phyloP scores from a whole-genome alignment of 2,113 vertebrate species.

The Polypterus bichir region DNA sequence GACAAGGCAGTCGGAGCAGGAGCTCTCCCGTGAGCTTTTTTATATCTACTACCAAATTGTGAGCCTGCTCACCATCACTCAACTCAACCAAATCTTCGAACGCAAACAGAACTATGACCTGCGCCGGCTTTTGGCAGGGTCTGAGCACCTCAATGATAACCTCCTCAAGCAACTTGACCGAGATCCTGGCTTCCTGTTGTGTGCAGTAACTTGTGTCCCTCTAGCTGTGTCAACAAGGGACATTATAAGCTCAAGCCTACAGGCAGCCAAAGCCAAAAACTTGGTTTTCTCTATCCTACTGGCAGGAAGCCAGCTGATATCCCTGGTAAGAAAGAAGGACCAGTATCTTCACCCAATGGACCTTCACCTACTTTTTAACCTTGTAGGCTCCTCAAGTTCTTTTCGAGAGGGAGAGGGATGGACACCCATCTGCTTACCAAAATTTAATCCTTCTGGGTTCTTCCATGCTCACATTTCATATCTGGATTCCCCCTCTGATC shows the following conservation, averaged over 20 bases:
- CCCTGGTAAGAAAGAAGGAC: slow-evolving; percentile 85
- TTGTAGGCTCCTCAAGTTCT: slow-evolving; percentile 83
- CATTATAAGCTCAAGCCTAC: slow-evolving; percentile 67
- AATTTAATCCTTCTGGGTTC: slow-evolving; percentile 85
- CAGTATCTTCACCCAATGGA: slow-evolving; percentile 92
- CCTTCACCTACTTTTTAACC: slow-evolving; percentile 90
- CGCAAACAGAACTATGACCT: slow-evolving; percentile 93
- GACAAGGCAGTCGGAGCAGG: slow-evolving; percentile 75
- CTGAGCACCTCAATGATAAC: slow-evolving; percentile 87
- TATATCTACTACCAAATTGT: slow-evolving; percentile 97
- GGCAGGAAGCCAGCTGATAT: slow-evolving; percentile 74
- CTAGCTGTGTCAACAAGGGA: slow-evolving; percentile 62
- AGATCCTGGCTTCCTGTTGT: slow-evolving; percentile 84
- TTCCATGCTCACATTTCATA: slow-evolving; percentile 96
- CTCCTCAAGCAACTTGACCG: slow-evolving; percentile 76
- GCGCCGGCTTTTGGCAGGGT: slow-evolving; percentile 79
- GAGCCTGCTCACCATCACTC: slow-evolving; percentile 84
- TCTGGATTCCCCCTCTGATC: slow-evolving; percentile 68
- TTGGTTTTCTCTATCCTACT: slow-evolving; percentile 91
- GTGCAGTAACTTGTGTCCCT: slow-evolving; percentile 79
- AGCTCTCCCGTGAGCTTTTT: slow-evolving; percentile 81
- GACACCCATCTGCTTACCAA: slow-evolving; percentile 93
- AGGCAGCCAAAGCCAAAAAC: slow-evolving; percentile 77
- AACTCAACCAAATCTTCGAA: slow-evolving; percentile 90
- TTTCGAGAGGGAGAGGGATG: slow-evolving; percentile 93